phyloP scores from a whole-genome alignment of 2,113 vertebrate genomes.

The Pseudopodoces humilis region DNA sequence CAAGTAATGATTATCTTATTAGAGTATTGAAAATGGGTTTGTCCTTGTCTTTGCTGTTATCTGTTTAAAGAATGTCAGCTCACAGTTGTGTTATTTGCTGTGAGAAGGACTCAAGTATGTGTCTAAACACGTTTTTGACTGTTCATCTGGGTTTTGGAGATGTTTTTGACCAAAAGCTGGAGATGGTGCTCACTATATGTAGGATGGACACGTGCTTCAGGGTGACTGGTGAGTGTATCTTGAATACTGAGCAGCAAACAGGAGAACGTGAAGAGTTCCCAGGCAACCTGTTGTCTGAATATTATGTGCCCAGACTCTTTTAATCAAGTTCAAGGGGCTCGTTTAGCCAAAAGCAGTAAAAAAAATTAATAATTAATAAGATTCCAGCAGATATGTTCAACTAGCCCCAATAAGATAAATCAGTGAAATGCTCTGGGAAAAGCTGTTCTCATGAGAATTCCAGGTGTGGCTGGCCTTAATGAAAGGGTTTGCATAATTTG shows the following conservation, averaged over 20 bases:
- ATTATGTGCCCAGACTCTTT: background rate
- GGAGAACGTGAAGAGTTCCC: background rate
- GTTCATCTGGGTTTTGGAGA: background rate
- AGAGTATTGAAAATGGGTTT: background rate
- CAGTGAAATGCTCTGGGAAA: background rate
- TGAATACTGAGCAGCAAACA: background rate
- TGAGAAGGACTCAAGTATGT: background rate
- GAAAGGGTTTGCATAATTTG: constrained; percentile 4
- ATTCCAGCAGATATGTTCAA: background rate
- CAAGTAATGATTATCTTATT: background rate
- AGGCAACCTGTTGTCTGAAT: background rate
- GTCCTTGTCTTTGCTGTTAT: background rate
- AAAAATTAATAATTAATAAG: constrained; percentile 19
- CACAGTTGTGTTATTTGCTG: background rate
- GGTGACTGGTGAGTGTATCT: background rate
- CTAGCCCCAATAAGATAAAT: background rate
- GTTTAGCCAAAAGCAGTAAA: background rate
- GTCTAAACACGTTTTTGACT: background rate
- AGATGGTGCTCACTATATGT: rapidly evolving
- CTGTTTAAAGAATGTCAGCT: background rate
- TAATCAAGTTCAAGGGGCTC: background rate
- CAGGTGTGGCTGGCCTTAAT: background rate
- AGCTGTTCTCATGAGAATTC: constrained; percentile 8
- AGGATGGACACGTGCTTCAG: background rate
- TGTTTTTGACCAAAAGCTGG: background rate